Percentiles rank a stretch among this genome's conserved stretches.
Conservation (phyloP, 2,888 invertebrate species). For the Nephrotoma flavescens region DNA sequence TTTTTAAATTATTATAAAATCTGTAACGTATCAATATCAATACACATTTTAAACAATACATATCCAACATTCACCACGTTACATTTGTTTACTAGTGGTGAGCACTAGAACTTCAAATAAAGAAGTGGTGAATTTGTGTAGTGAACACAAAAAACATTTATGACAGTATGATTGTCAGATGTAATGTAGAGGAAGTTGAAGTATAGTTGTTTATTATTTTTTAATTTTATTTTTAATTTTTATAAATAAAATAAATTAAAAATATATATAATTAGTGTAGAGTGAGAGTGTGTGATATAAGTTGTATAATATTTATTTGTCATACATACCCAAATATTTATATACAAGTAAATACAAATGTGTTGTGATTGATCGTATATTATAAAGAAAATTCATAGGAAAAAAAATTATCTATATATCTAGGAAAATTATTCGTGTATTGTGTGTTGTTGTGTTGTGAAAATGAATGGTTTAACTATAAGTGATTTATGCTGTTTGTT, state of each 20-base stretch:
- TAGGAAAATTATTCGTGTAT: not conserved
- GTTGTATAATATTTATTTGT: not conserved
- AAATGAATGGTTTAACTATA: constrained; percentile 40
- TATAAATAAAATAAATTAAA: not conserved
- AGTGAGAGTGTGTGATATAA: not conserved
- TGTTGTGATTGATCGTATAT: not conserved
- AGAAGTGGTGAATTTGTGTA: not conserved
- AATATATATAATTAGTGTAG: not conserved
- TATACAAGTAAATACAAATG: not conserved
- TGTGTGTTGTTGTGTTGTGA: not conserved
- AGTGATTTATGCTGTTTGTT: constrained; percentile 98
- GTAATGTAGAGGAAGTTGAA: not conserved
- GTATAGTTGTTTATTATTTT: not conserved
- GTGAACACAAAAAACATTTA: not conserved
- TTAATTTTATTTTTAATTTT: constrained; percentile 1
- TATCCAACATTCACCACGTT: not conserved
- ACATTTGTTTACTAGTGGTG: not conserved
- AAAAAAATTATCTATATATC: not conserved
- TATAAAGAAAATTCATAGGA: not conserved
- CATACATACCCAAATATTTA: not conserved
- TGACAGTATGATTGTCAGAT: constrained; percentile 3
- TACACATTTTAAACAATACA: no score
- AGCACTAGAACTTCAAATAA: not conserved
- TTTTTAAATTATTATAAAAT: not conserved
- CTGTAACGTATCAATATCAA: not conserved